Percentiles rank a stretch among this genome's conserved stretches.
Conservation (phyloP, 2,888 invertebrate genomes). For the Drosophila suboccidentalis region DNA sequence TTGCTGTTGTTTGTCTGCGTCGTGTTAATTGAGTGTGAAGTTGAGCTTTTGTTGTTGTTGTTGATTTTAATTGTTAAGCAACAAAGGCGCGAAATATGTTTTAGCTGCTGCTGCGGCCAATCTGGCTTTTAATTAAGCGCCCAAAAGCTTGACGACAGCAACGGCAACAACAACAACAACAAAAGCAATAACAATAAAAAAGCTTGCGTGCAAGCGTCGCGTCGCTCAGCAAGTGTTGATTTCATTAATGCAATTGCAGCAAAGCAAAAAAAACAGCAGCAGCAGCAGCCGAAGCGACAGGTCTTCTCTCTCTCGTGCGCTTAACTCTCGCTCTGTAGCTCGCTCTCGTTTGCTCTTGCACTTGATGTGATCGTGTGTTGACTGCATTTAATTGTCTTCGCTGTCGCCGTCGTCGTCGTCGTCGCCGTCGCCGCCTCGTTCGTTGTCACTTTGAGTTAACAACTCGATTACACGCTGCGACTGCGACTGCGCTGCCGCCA, state of each 20-base stretch:
- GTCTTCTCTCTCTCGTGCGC: conserved; percentile 25
- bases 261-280: conserved; percentile 40
- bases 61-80: conserved; percentile 79
- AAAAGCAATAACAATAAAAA: conserved; percentile 32
- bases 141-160: conserved; percentile 48
- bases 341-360: conserved; percentile 12
- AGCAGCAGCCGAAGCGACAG: conserved; percentile 51
- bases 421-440: conserved; percentile 47
- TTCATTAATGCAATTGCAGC: conserved; percentile 73
- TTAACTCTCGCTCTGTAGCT: conserved; percentile 9
- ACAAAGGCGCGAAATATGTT: conserved; percentile 79
- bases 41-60: conserved; percentile 63
- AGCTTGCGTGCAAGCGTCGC: conserved; percentile 69
- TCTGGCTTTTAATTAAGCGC: conserved; percentile 67
- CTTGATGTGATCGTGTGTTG: conserved; percentile 69
- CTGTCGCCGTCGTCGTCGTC: conserved; percentile 21
- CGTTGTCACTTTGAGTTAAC: conserved; percentile 81
- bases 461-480: conserved; percentile 81
- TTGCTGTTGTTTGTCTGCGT: conserved; percentile 63
- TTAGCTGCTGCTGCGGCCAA: conserved; percentile 57
- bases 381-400: conserved; percentile 76
- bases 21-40: conserved; percentile 80
- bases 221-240: conserved; percentile 69
- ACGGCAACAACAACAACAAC: conserved; percentile 23
- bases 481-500: conserved; percentile 72